These are phyloP conservation scores for Microctonus brassicae DNA, from an alignment of 2,888 invertebrate genomes.

Conservation along the genomic window DNA sequence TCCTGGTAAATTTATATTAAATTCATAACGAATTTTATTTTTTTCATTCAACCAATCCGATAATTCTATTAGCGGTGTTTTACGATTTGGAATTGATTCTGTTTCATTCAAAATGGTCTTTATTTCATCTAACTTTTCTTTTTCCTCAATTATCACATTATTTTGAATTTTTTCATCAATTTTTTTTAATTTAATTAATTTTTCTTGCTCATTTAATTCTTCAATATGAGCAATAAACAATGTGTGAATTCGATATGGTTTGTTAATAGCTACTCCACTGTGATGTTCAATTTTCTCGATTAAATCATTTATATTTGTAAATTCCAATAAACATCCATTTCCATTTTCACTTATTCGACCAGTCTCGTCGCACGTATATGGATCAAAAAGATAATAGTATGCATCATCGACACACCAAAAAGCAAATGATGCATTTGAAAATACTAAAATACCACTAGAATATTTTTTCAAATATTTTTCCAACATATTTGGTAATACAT, in stretches of 20 bases:
- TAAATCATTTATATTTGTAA: constrained; percentile 49
- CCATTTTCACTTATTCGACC: constrained; percentile 51
- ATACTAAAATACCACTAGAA: constrained; percentile 59
- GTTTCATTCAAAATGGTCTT: constrained; percentile 9
- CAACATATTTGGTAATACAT: constrained; percentile 47
- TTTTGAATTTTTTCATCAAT: constrained; percentile 22
- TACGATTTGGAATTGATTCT: not conserved
- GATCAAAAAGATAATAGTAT: constrained; percentile 60
- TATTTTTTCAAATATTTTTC: constrained; percentile 50
- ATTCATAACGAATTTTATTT: constrained; percentile 30
- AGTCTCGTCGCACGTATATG: constrained; percentile 59
- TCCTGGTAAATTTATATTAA: constrained; percentile 48
- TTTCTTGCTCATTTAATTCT: constrained; percentile 30
- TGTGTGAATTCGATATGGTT: constrained; percentile 56
- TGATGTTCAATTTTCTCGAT: constrained; percentile 52
- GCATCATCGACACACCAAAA: constrained; percentile 56
- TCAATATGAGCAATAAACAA: constrained; percentile 59
- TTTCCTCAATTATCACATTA: not conserved
- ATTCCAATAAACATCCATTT: constrained; percentile 54
- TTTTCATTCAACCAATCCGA: constrained; percentile 53
- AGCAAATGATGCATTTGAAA: constrained; percentile 57
- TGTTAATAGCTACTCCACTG: constrained; percentile 43
- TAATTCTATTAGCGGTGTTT: constrained; percentile 50
- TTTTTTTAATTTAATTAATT: constrained; percentile 27
- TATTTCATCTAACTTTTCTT: constrained; percentile 15